These are phyloP conservation scores for Macrocentrus cingulum DNA, from an alignment of 1,140 invertebrate species.

Conservation along the genomic window DNA sequence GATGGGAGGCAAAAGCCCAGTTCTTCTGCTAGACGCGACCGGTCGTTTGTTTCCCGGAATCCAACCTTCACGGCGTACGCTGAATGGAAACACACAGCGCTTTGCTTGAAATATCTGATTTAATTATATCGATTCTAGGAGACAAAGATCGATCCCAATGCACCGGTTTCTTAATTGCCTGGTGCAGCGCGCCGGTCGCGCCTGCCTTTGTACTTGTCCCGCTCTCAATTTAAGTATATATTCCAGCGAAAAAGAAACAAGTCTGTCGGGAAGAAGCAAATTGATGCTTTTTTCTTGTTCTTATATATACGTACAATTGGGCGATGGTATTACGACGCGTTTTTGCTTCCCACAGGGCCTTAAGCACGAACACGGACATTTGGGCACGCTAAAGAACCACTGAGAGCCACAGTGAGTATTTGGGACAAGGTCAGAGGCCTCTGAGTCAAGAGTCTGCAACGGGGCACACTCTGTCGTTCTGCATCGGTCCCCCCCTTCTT, in stretches of 20 bases:
- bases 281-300: background rate
- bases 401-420: constrained; percentile 49
- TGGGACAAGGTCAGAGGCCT: constrained; percentile 59
- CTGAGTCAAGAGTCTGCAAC: constrained; percentile 35
- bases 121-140: constrained; percentile 54
- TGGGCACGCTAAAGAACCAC: constrained; percentile 38
- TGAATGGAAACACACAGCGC: constrained; percentile 49
- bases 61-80: constrained; percentile 28
- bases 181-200: constrained; percentile 13
- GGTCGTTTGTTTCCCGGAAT: constrained; percentile 40
- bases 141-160: constrained; percentile 52
- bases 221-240: background rate
- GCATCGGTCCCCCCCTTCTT: constrained; percentile 16
- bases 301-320: no score
- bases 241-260: no score
- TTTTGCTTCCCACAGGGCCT: no score
- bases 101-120: constrained; percentile 54
- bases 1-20: constrained; percentile 33
- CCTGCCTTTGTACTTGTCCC: background rate
- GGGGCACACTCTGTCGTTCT: constrained; percentile 23
- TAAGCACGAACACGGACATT: constrained; percentile 30
- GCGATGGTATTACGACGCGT: no score
- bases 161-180: constrained; percentile 46
- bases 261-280: no score
- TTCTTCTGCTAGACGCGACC: constrained; percentile 35